Percentiles rank a stretch among this genome's conserved stretches.
These are phyloP conservation scores for Xylota segnis DNA, from an alignment of 2,888 invertebrate genomes.

Conservation along the genomic window DNA sequence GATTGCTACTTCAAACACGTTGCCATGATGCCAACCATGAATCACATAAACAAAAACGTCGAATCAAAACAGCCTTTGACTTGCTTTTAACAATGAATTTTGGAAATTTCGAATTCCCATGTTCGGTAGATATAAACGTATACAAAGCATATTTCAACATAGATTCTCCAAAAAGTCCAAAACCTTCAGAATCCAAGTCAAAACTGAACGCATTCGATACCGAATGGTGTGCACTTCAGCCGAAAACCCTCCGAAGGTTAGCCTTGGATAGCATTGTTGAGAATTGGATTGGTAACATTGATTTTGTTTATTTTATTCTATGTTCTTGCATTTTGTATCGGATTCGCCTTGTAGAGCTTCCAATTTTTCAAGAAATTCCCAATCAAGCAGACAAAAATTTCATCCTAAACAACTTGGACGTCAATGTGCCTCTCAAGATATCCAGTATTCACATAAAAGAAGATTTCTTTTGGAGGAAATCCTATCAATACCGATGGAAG, in stretches of 20 bases:
- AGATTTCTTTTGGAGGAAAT: conserved; percentile 83
- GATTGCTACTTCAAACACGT: conserved; percentile 17
- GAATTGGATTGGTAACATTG: conserved; percentile 81
- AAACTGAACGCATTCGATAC: conserved; percentile 74
- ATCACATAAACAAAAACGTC: neutral
- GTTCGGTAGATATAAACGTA: conserved; percentile 82
- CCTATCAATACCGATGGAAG: conserved; percentile 83
- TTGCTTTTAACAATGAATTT: conserved; percentile 80
- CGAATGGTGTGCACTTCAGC: conserved; percentile 79
- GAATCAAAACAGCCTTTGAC: neutral
- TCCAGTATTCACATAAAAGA: conserved; percentile 82
- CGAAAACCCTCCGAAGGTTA: conserved; percentile 82
- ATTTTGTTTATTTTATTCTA: too few relatives aligned
- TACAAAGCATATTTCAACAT: conserved; percentile 82
- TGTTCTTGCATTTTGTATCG: neutral
- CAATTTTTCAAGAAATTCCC: conserved; percentile 81
- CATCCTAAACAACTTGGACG: conserved; percentile 82
- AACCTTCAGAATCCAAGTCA: conserved; percentile 77
- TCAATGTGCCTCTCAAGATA: conserved; percentile 82
- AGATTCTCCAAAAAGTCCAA: conserved; percentile 78
- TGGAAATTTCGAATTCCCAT: conserved; percentile 81
- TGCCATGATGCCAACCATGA: neutral
- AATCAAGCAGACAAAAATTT: conserved; percentile 83
- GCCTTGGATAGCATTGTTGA: conserved; percentile 82
- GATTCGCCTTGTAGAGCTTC: conserved; percentile 80